A percentile compares a stretch with the other conserved stretches of the same genome.
Evolutionary conservation across 2,888 invertebrate genomes (phyloP).

Genomic region (Cynaeus angustus): DNA sequence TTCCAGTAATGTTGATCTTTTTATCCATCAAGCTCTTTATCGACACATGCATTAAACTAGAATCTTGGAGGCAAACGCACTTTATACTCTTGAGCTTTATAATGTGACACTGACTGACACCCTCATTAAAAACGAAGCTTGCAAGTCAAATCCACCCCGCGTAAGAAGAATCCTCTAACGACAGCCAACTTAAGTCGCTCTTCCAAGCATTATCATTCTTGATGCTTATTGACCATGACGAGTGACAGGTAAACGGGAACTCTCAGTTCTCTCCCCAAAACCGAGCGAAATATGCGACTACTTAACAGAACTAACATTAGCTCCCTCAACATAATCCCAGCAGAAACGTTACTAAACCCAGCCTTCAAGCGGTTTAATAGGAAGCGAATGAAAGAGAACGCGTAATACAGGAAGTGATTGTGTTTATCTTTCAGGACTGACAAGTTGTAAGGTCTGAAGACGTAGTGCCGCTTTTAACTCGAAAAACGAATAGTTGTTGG

Average conservation of each 20-base stretch:
- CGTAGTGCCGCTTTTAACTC: constrained; percentile 36
- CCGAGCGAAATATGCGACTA: constrained; percentile 22
- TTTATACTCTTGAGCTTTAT: neutral
- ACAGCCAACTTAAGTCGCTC: constrained; percentile 1
- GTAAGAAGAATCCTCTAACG: neutral
- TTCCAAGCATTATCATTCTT: neutral
- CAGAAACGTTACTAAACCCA: constrained; percentile 39
- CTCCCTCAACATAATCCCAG: constrained; percentile 25
- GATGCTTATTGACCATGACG: constrained; percentile 4
- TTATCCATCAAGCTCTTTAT: constrained; percentile 7
- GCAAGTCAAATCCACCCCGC: constrained; percentile 3
- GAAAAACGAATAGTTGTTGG: constrained; percentile 30
- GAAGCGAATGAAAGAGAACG: constrained; percentile 45
- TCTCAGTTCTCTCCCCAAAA: constrained; percentile 3
- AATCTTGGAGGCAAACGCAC: neutral
- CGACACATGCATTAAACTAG: neutral
- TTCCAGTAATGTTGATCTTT: neutral
- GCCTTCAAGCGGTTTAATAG: constrained; percentile 42
- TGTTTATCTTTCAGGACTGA: constrained; percentile 45
- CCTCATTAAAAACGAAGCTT: constrained; percentile 16
- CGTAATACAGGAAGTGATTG: constrained; percentile 44
- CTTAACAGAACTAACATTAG: constrained; percentile 33
- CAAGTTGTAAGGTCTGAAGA: constrained; percentile 31
- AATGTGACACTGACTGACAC: constrained; percentile 8
- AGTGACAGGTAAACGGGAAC: constrained; percentile 13